These are phyloP conservation scores for Schizothorax lantsangensis DNA, from an alignment of 2,797 vertebrate species.

Conservation along the genomic window DNA sequence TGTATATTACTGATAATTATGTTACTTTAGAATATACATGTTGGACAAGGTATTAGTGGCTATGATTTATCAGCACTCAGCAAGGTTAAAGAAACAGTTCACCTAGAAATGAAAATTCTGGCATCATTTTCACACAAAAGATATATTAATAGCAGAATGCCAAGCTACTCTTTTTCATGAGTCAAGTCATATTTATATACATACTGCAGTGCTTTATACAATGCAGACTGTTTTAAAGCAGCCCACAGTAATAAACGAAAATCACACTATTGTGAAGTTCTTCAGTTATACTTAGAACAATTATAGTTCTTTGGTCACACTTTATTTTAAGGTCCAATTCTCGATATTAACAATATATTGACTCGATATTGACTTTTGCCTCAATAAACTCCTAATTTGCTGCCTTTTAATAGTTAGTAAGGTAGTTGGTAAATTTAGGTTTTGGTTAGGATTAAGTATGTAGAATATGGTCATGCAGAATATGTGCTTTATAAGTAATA, in stretches of 20 bases:
- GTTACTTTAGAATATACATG: neutral
- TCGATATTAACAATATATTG: too few relatives aligned
- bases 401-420: too few relatives aligned
- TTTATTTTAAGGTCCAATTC: too few relatives aligned
- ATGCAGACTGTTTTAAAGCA: neutral
- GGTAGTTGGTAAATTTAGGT: too few relatives aligned
- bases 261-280: too few relatives aligned
- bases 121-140: neutral
- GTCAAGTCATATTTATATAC: neutral
- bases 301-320: too few relatives aligned
- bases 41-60: conserved; percentile 1
- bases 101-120: neutral
- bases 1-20: conserved; percentile 33
- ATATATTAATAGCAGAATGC: neutral
- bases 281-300: too few relatives aligned
- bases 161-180: neutral
- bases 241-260: neutral
- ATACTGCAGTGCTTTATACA: neutral
- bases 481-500: too few relatives aligned
- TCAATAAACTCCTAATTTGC: too few relatives aligned
- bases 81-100: neutral
- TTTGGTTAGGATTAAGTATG: too few relatives aligned
- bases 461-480: too few relatives aligned
- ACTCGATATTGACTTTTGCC: too few relatives aligned
- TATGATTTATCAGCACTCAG: neutral